A percentile compares a stretch with the other conserved stretches of the same genome.
These are phyloP conservation scores for Bursaphelenchus okinawaensis DNA, from an alignment of 2,888 invertebrate species.

Conservation along the genomic window DNA sequence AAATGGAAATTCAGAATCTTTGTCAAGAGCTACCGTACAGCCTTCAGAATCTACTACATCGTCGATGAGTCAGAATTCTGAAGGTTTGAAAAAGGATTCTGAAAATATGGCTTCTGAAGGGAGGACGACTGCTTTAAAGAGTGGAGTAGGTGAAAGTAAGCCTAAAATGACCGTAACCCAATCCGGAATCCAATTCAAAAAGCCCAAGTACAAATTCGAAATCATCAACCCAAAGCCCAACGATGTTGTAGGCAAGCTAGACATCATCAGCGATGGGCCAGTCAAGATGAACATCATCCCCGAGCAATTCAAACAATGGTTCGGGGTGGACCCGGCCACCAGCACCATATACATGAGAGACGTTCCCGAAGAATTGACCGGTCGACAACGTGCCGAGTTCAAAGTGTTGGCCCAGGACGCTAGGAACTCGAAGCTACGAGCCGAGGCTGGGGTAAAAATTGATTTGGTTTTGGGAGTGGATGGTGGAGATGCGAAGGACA, in stretches of 20 bases:
- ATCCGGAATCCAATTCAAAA: conserved; percentile 1
- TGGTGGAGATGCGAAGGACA: not conserved
- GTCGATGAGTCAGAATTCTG: too few relatives aligned
- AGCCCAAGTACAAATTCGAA: conserved; percentile 11
- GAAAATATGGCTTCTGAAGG: too few relatives aligned
- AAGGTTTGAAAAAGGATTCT: too few relatives aligned
- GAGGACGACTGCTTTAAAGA: not conserved
- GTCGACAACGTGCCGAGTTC: conserved; percentile 27
- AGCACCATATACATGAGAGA: conserved; percentile 18
- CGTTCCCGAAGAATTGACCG: conserved; percentile 21
- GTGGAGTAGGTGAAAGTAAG: too few relatives aligned
- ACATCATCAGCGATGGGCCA: not conserved
- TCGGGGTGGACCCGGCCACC: conserved; percentile 30
- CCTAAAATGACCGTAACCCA: too few relatives aligned
- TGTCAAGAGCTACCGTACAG: not conserved
- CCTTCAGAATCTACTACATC: not conserved
- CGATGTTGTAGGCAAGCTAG: conserved; percentile 19
- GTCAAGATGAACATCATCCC: conserved; percentile 35
- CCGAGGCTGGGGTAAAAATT: conserved; percentile 14
- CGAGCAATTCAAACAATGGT: conserved; percentile 39
- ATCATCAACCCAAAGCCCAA: conserved; percentile 7
- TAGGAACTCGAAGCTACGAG: conserved; percentile 1
- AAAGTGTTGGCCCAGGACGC: conserved; percentile 10
- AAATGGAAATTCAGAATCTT: too few relatives aligned
- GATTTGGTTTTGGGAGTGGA: conserved; percentile 13